A percentile compares a stretch with the other conserved stretches of the same genome.
phyloP scores from a whole-genome alignment of 92 coral and sea anemone genomes.

The Pocillopora meandrina region DNA sequence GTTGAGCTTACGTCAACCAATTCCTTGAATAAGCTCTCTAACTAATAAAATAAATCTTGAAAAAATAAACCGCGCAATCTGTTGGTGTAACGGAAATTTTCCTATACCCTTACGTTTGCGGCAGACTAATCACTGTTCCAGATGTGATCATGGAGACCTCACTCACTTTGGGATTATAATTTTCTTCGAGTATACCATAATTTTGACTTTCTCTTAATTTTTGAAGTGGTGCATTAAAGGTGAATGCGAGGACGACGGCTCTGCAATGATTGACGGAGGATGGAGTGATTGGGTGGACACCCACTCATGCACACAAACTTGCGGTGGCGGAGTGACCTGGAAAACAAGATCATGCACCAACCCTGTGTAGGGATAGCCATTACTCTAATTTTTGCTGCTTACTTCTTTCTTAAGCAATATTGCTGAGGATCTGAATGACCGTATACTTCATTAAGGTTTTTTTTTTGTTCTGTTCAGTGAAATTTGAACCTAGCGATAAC shows the following conservation, averaged over 20 bases:
- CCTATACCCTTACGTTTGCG: no score
- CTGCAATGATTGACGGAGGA: constrained; percentile 87
- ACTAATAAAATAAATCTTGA: no score
- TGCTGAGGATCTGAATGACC: neutral
- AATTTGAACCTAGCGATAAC: no score
- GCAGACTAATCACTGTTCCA: no score
- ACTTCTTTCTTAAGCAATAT: no score
- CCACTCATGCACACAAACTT: constrained; percentile 71
- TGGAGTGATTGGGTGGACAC: constrained; percentile 90
- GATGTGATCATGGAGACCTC: neutral
- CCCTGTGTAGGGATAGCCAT: constrained; percentile 66
- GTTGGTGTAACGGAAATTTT: no score
- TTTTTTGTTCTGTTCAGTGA: no score
- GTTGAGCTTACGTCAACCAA: no score
- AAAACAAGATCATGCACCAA: constrained; percentile 83
- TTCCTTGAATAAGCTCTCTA: no score
- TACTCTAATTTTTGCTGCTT: neutral
- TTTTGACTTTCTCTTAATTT: neutral
- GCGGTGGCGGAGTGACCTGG: constrained; percentile 87
- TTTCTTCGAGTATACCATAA: neutral
- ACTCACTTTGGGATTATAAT: neutral
- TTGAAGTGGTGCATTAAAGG: constrained; percentile 94
- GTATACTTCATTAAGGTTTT: neutral
- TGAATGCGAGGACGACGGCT: constrained; percentile 97
- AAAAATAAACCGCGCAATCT: no score